Conservation (phyloP, 2,797 vertebrate genomes). For the Enteromius trimaculatus region DNA sequence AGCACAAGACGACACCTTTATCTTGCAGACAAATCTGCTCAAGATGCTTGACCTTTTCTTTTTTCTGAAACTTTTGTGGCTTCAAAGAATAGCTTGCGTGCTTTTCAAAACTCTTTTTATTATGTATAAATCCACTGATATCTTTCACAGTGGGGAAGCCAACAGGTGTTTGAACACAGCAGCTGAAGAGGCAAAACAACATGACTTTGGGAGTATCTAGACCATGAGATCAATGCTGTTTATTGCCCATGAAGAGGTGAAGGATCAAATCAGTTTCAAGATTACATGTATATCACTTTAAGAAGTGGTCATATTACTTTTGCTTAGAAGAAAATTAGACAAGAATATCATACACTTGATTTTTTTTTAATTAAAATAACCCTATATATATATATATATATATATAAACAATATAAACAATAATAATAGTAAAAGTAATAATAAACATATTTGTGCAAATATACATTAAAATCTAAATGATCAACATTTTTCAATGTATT, state of each 20-base stretch:
- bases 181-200: neutral
- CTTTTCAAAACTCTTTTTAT: neutral
- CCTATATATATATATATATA: too few species aligned
- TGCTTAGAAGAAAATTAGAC: neutral
- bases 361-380: neutral
- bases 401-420: too few species aligned
- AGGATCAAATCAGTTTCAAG: neutral
- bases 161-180: neutral
- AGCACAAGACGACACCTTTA: conserved; percentile 30
- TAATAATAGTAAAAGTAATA: too few species aligned
- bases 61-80: conserved; percentile 7
- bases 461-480: too few species aligned
- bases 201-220: neutral
- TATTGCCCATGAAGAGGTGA: neutral
- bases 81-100: neutral
- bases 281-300: neutral
- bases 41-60: conserved; percentile 28
- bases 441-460: too few species aligned
- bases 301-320: neutral
- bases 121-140: neutral
- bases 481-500: too few species aligned
- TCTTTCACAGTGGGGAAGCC: neutral
- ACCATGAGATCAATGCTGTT: neutral
- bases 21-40: conserved; percentile 9
- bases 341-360: neutral